phyloP scores from a whole-genome alignment of 2,888 invertebrate species.

The Patella caerulea region DNA sequence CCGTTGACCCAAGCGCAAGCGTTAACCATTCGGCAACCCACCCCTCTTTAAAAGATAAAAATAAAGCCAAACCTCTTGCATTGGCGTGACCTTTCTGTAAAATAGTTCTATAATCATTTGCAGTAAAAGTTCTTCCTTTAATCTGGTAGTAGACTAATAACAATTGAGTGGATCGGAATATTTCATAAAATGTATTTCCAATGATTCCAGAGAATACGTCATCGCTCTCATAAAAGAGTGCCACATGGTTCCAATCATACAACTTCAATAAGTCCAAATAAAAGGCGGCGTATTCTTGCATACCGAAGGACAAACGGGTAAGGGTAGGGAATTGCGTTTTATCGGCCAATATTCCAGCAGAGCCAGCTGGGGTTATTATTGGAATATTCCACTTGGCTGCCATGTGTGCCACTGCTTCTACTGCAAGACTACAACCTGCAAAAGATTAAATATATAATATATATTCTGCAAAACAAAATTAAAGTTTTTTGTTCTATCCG shows the following conservation, averaged over 20 bases:
- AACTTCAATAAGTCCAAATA: constrained; percentile 10
- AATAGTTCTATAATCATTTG: constrained; percentile 15
- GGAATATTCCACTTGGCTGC: constrained; percentile 27
- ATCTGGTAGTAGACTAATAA: constrained; percentile 26
- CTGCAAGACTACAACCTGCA: constrained; percentile 27
- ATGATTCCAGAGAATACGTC: constrained; percentile 20
- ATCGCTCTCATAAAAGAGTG: constrained; percentile 23
- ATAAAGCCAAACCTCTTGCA: constrained; percentile 35
- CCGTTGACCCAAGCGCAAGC: not conserved
- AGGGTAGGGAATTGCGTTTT: constrained; percentile 35
- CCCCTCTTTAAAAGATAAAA: not conserved
- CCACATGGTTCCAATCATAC: constrained; percentile 25
- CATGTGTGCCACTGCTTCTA: constrained; percentile 24
- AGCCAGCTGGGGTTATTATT: constrained; percentile 20
- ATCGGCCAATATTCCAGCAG: constrained; percentile 20
- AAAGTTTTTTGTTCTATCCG: too few relatives aligned
- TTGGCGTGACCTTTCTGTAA: constrained; percentile 29
- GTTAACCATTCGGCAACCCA: too few relatives aligned
- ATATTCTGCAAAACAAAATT: too few relatives aligned
- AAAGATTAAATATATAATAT: not conserved
- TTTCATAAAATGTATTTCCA: constrained; percentile 17
- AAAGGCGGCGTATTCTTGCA: constrained; percentile 35
- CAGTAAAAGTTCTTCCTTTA: constrained; percentile 28
- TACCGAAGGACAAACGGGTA: constrained; percentile 38
- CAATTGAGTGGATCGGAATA: constrained; percentile 16